Conservation (phyloP, 2,113 vertebrate species). For the Pelodiscus sinensis region DNA sequence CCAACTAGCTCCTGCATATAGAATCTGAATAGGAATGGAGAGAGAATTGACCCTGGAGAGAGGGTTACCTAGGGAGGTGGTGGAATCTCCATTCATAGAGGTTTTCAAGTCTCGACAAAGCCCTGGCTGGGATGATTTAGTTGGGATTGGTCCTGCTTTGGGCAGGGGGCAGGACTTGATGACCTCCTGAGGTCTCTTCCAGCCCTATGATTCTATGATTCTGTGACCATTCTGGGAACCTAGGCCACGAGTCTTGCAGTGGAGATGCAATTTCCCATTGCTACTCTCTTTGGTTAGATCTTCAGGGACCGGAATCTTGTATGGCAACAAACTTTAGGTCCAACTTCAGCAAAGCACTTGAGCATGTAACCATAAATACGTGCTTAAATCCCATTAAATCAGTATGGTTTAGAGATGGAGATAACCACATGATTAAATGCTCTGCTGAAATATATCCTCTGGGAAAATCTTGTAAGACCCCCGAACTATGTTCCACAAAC, state of each 20-base stretch:
- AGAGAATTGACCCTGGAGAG: neutral
- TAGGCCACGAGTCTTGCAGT: neutral
- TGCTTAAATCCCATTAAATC: neutral
- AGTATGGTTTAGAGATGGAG: neutral
- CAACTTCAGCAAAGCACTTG: neutral
- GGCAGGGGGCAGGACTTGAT: too few relatives aligned
- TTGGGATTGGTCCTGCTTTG: too few relatives aligned
- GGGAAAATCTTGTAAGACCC: neutral
- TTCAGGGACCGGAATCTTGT: neutral
- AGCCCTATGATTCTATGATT: too few relatives aligned
- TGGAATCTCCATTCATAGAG: too few relatives aligned
- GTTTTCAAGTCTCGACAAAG: too few relatives aligned
- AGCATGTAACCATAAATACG: neutral
- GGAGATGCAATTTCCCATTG: neutral
- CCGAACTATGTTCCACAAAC: neutral
- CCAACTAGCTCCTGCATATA: neutral
- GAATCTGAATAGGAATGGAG: neutral
- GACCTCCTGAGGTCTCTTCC: too few relatives aligned
- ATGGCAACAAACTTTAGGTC: neutral
- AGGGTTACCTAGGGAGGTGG: too few relatives aligned
- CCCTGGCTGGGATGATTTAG: too few relatives aligned
- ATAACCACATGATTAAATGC: neutral
- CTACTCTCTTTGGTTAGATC: neutral
- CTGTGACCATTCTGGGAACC: too few relatives aligned
- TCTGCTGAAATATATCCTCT: neutral